phyloP scores from a whole-genome alignment of 2,113 vertebrate genomes.

The Salvelinus sp. region DNA sequence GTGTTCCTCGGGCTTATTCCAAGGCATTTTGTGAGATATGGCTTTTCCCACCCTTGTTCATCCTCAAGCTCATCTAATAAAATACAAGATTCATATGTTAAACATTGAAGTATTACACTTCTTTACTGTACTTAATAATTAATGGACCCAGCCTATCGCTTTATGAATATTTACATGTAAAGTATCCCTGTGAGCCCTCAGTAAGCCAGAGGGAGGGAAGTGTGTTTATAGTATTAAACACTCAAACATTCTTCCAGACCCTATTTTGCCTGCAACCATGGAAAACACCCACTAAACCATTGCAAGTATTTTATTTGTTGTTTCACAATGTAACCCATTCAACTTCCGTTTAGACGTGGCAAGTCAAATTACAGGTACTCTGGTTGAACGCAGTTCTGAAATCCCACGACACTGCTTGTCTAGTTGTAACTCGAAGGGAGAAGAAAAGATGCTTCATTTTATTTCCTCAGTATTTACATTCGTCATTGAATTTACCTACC shows the following conservation, averaged over 20 bases:
- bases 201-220: conserved; percentile 69
- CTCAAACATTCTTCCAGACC: conserved; percentile 64
- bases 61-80: conserved; percentile 57
- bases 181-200: conserved; percentile 71
- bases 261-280: conserved; percentile 72
- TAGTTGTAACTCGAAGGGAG: conserved; percentile 41
- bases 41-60: conserved; percentile 41
- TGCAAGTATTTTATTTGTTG: conserved; percentile 66
- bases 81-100: conserved; percentile 62
- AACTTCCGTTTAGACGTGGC: conserved; percentile 66
- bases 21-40: conserved; percentile 41
- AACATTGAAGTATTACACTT: conserved; percentile 67
- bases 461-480: conserved; percentile 48
- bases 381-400: conserved; percentile 41
- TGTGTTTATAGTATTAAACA: conserved; percentile 76
- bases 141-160: conserved; percentile 66
- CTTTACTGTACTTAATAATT: conserved; percentile 75
- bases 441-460: conserved; percentile 32
- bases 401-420: conserved; percentile 67
- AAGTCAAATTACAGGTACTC: conserved; percentile 66
- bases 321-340: conserved; percentile 64
- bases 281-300: conserved; percentile 61
- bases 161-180: conserved; percentile 79
- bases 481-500: conserved; percentile 55
- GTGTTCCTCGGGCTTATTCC: conserved; percentile 22